Conservation (phyloP, 2,797 vertebrate species). For the Clangula hyemalis region DNA sequence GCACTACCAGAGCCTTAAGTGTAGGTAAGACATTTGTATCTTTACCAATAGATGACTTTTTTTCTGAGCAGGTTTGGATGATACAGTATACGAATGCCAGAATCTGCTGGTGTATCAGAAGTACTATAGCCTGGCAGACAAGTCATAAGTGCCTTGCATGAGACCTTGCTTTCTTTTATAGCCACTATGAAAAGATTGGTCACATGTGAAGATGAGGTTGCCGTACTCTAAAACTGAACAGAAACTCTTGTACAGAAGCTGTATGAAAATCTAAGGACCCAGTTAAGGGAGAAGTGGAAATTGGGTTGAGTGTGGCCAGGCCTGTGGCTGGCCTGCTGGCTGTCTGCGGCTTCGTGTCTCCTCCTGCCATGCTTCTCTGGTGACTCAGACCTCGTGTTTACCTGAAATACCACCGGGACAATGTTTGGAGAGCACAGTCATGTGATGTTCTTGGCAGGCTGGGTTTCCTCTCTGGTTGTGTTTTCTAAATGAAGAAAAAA, state of each 20-base stretch:
- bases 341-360: background rate
- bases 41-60: background rate
- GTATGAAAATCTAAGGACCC: background rate
- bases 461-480: background rate
- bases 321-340: background rate
- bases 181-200: background rate
- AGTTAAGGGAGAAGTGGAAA: background rate
- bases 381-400: background rate
- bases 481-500: background rate
- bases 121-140: background rate
- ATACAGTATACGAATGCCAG: background rate
- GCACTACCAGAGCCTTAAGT: background rate
- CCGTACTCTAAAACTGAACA: background rate
- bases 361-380: background rate
- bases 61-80: background rate
- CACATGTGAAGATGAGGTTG: background rate
- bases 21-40: background rate
- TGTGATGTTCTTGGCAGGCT: background rate
- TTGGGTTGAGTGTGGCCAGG: background rate
- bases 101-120: background rate
- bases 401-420: background rate
- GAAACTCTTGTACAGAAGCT: background rate
- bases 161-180: background rate
- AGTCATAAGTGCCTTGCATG: background rate
- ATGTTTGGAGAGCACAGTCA: background rate